Base-by-base conservation (phyloP, 2,888 invertebrate genomes). In the Xestia sexstrigata region DNA sequence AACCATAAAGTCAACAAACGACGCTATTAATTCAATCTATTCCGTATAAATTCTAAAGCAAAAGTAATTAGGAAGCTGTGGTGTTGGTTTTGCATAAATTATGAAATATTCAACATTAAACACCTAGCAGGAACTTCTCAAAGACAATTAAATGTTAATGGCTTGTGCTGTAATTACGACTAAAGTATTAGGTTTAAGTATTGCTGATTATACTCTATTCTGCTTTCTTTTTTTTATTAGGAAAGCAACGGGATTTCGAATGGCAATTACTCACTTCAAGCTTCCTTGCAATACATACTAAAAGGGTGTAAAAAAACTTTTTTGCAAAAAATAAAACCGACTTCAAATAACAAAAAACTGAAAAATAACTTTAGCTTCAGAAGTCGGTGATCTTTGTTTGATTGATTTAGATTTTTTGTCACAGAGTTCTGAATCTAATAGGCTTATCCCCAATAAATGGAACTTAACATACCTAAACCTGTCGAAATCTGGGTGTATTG, bases 1-100 rank as follows among this genome's bases (percentile, higher is more conserved):
- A 42, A 13, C 60, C 20, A 72, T 35, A 42, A 9, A 42, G 35
- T 62, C 35, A 73, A 80, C 60, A 79, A 79, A 60, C 60, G n/a
- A 13, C 17, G 30, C 17, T 39, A 26, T 39, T 70, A 49, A 42
- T 23, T 35, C 3, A 35, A 52, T 77, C 15, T 71, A 4, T 72
- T 80, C 7, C 17, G 8, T 23, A 30, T 58, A 58, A 11, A 72
- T 80, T 30, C 30, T 20, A 77, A 72, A 72, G 15, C 20, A 58
- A n/a, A 47, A 39, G 20, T n/a, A 20, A 72, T 79, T 47, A 58
- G 30, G 39, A 42, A 60, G 30, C n/a, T 35, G 23, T 17, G 30
- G 8, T 35, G 11, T 71, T 49, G 17, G 4, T 60, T 71, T 79
- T 79, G 15, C 42, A 60, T 60, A 79, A 11, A 79, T 49, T 30